Conservation (phyloP, 2,113 vertebrate genomes). For the Scomber scombrus region DNA sequence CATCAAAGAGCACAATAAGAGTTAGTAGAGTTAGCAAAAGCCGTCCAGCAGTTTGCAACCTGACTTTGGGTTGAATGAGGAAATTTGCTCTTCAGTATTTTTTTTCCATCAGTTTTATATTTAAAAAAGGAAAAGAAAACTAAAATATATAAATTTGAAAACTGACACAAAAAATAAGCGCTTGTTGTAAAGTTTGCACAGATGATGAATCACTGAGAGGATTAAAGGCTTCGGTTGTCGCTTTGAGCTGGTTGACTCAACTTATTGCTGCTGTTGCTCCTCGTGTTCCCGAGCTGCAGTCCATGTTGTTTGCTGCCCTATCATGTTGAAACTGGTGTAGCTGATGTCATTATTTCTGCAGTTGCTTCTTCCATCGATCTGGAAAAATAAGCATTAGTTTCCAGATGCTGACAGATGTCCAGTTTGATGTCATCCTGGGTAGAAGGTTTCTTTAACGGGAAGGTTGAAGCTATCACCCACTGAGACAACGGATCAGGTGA, state of each 20-base stretch:
- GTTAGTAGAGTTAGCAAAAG: slow-evolving; percentile 82
- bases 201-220: slow-evolving; percentile 10
- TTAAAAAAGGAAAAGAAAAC: slow-evolving; percentile 14
- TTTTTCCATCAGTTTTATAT: slow-evolving; percentile 21
- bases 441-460: slow-evolving; percentile 16
- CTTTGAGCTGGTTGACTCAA: slow-evolving; percentile 4
- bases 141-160: not conserved
- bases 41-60: slow-evolving; percentile 89
- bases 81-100: slow-evolving; percentile 1
- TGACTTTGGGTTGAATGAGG: slow-evolving; percentile 79
- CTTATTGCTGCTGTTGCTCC: slow-evolving; percentile 40
- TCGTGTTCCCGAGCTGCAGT: not conserved
- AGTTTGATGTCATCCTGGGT: slow-evolving; percentile 4
- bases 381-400: not conserved
- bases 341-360: slow-evolving; percentile 44
- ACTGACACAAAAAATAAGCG: slow-evolving; percentile 85
- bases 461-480: not conserved
- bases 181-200: slow-evolving; percentile 80
- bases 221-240: slow-evolving; percentile 37
- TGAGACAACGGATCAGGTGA: not conserved
- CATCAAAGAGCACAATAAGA: slow-evolving; percentile 23
- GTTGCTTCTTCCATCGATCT: slow-evolving; percentile 34
- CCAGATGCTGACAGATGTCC: slow-evolving; percentile 9
- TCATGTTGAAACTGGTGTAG: slow-evolving; percentile 6
- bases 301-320: not conserved